Base-by-base conservation (phyloP, 2,113 vertebrate genomes). In the Coptodon rendalli region DNA sequence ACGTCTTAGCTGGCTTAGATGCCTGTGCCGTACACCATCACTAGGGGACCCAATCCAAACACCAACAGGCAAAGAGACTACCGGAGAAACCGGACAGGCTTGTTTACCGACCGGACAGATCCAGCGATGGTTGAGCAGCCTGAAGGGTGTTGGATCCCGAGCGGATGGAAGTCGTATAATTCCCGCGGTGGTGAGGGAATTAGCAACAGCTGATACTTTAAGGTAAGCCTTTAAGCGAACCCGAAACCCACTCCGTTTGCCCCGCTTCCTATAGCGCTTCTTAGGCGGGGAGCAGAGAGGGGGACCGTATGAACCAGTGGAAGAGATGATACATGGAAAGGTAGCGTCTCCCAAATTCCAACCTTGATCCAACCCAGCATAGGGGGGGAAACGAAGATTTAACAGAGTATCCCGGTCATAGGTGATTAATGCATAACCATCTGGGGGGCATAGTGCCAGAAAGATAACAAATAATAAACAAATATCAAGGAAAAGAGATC, bases 1-100 rank as follows among this genome's bases (percentile, higher is more conserved):
- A 53, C 0, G 1, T 53, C 52, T 53, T 22, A n/a, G 9, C 0
- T 53, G 3, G 50, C 50, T 53, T 53, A 53, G n/a, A 3, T 53
- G 0, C 52, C 52, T 22, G 52, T 0, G 52, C 1, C 5, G 2
- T 0, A 22, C 9, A 54, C 2, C 52, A 54, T 54, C 3, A 0
- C n/a, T 54, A 2, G n/a, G n/a, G 52, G 6, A 22, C 0, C 6
- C 52, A 22, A 4, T 54, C n/a, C 52, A 54, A 54, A 54, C 52
- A 6, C 2, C 1, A 54, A 12, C 52, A 6, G 48, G 48, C 48
- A 50, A 16, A 50, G 17, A 3, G 48, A 50, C 1, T 50, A 50
- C 48, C 1, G 53, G n/a, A 54, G n/a, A 54, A 54, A 24, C n/a
- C 3, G 2, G 53, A 54, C 52, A 22, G 22, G 22, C 2, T 22